Evolutionary conservation across 2,888 invertebrate species (phyloP).

Genomic region (Nomada fucata): DNA sequence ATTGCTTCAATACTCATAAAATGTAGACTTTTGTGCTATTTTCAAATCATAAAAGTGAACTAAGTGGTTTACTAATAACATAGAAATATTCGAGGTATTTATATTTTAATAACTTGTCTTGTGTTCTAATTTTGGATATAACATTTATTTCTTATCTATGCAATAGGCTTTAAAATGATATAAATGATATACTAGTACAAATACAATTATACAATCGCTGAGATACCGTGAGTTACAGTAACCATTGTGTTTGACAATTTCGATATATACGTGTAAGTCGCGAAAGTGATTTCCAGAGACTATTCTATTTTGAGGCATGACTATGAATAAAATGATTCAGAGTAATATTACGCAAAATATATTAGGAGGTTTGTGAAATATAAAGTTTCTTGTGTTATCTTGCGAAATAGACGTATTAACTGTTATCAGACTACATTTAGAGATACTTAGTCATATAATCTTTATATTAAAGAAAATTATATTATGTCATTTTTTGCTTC

Average conservation of each 20-base stretch:
- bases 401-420: too few relatives aligned
- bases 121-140: not conserved
- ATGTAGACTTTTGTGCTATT: not conserved
- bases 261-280: not conserved
- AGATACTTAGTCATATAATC: too few relatives aligned
- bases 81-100: not conserved
- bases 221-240: not conserved
- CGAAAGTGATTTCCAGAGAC: not conserved
- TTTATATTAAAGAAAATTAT: not conserved
- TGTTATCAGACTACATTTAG: too few relatives aligned
- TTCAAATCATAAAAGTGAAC: not conserved
- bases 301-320: not conserved
- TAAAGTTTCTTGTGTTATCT: too few relatives aligned
- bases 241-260: constrained; percentile 2
- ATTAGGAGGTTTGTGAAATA: not conserved
- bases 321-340: not conserved
- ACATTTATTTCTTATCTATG: not conserved
- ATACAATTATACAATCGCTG: not conserved
- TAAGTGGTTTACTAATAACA: not conserved
- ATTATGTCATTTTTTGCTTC: not conserved
- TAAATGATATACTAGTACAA: not conserved
- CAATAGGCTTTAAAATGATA: not conserved
- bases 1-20: not conserved
- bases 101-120: not conserved
- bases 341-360: not conserved